Evolutionary conservation across 2,888 invertebrate genomes (phyloP), one percentile per base, ranked within the genome.

Genomic region (Spilosoma lubricipeda): DNA sequence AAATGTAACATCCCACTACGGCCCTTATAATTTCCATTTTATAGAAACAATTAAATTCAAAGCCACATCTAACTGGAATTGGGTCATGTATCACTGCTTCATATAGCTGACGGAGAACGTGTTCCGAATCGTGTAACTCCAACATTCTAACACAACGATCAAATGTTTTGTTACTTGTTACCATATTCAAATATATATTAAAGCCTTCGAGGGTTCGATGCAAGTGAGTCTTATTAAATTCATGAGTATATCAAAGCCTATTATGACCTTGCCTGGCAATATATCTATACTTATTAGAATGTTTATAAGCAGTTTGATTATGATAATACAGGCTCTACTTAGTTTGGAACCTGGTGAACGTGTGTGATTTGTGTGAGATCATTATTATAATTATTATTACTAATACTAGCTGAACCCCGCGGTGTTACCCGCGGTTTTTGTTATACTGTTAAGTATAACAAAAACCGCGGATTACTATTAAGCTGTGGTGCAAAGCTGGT

Each of bases 151-250:
- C 13, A 48, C n/a, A 65, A 23, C 27, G 36, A 68, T 68, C 33
- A 52, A 59, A 63, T 63, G 67, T 33, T 67, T 48, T 67, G 33
- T 48, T 48, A 8, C 33, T 42, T 23, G 42, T 67, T 67, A 59
- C 18, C 67, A 67, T 67, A 67, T 67, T 67, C 45, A 67, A 67
- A 67, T 42, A 45, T n/a, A 42, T 30, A 15, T 42, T 67, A 67
- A 42, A 9, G 45, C 3, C 11, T 45, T 27, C n/a, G 33, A 45
- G 33, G 39, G 45, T 20, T n/a, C 48, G 27, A 8, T 68, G 63
- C 67, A 68, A 27, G 48, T 30, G 23, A 67, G 23, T 33, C 67
- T 67, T 67, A 67, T 67, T 67, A 67, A 42, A 45, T 42, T 67
- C 7, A 42, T 39, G 27, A 39, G 18, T 67, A 67, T 56, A 27